Percentiles rank a stretch among this genome's conserved stretches.
Conservation (phyloP, 2,888 invertebrate species). For the Polia nebulosa region DNA sequence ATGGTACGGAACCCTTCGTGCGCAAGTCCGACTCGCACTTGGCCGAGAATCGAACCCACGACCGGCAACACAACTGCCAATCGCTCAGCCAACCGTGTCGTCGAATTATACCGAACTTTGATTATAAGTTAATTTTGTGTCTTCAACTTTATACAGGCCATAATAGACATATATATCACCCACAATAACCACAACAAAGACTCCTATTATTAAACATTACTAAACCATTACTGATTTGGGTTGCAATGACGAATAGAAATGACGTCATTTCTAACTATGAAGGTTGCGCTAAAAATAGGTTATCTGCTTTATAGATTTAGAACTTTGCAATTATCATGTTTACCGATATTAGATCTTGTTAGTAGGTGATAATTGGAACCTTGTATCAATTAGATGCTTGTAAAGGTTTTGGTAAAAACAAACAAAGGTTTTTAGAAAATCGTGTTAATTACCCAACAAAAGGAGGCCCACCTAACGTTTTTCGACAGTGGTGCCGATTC, state of each 20-base stretch:
- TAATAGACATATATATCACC: too few relatives aligned
- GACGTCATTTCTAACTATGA: slow-evolving; percentile 33
- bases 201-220: slow-evolving; percentile 29
- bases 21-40: too few relatives aligned
- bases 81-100: too few relatives aligned
- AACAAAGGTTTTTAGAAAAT: slow-evolving; percentile 33
- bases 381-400: slow-evolving; percentile 16
- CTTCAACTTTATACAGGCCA: neutral
- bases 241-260: slow-evolving; percentile 15
- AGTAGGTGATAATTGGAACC: neutral
- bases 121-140: neutral
- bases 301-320: neutral
- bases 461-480: too few relatives aligned
- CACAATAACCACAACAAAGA: slow-evolving; percentile 19
- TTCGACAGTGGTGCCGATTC: too few relatives aligned
- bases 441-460: too few relatives aligned
- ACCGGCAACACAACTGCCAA: too few relatives aligned
- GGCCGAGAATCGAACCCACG: too few relatives aligned
- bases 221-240: slow-evolving; percentile 20
- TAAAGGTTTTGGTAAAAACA: slow-evolving; percentile 27
- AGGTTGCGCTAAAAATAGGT: slow-evolving; percentile 35
- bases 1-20: too few relatives aligned
- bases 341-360: neutral
- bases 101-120: too few relatives aligned
- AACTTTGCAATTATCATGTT: slow-evolving; percentile 21